Evolutionary conservation across 2,113 vertebrate species (phyloP), one percentile per base, ranked within the genome.

Genomic region (Anas platyrhynchos): DNA sequence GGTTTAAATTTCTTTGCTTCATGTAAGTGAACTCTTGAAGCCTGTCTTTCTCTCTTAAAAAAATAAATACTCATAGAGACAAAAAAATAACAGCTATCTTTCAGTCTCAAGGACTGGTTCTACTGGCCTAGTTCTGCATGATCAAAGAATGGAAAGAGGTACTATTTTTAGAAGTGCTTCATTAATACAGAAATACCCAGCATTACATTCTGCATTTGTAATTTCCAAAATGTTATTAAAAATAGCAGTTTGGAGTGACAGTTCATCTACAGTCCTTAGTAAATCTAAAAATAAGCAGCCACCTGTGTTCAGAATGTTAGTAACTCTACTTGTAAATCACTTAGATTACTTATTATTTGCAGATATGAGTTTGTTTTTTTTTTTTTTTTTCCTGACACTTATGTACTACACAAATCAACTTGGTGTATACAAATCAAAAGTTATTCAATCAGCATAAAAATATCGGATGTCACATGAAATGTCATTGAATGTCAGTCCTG

Each of bases 391-490:
- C 41, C 25, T 92, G 89, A 73, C 84, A 94, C 76, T 91, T 80
- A 91, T 29, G 44, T 69, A 95, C 80, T 94, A 77, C 76, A 96
- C 94, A 96, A 97, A 97, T 97, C 94, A 97, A 66, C 48, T 48
- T 84, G 77, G 73, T 94, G 81, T 88, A 96, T 90, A 93, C 85
- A 97, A 97, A 97, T 98, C 56, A 98, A 96, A 97, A 97, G 91
- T 96, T 97, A 97, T 86, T 97, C 84, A 97, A 97, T 97, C 98
- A 97, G 86, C 86, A 94, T 96, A 92, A 97, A 98, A 97, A 97
- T 96, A 95, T 92, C 74, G 14, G 93, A 96, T 97, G 93, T 91
- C 96, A 96, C 44, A 85, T 67, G 97, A 96, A 97, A 97, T 98
- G 94, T 97, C 97, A 97, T 74, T 91, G 96, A 97, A 97, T 97